phyloP scores from a whole-genome alignment of 2,888 invertebrate species.

The Gastracanthus pulcherrimus region DNA sequence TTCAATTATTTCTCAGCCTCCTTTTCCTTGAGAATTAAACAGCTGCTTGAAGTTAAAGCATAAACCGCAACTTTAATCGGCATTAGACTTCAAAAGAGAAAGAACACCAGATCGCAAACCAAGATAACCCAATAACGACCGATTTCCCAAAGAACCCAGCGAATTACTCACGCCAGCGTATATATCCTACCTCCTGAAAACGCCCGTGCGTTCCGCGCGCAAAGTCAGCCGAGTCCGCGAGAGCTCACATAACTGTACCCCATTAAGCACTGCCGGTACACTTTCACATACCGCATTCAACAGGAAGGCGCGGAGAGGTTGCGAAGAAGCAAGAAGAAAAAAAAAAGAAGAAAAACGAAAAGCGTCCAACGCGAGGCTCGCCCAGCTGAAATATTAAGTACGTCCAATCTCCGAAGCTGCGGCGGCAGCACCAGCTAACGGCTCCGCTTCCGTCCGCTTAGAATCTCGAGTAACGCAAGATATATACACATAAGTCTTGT shows the following conservation, averaged over 20 bases:
- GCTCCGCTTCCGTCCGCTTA: constrained; percentile 41
- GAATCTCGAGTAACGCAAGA: not conserved
- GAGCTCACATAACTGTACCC: constrained; percentile 9
- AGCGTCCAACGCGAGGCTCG: not conserved
- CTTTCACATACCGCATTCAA: constrained; percentile 27
- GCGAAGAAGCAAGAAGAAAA: no score
- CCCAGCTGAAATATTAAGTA: constrained; percentile 44
- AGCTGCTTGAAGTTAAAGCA: no score
- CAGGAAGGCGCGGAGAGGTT: constrained; percentile 19
- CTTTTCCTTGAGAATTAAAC: no score
- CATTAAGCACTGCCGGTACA: not conserved
- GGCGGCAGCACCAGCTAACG: constrained; percentile 23
- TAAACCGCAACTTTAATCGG: no score
- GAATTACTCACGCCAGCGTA: no score
- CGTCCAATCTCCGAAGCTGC: constrained; percentile 29
- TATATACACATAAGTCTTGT: not conserved
- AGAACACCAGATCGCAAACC: no score
- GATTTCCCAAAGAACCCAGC: no score
- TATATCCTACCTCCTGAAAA: no score
- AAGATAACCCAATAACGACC: no score
- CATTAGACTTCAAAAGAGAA: no score
- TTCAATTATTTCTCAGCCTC: no score
- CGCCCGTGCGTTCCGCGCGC: not conserved
- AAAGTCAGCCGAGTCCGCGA: not conserved
- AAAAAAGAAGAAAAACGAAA: not conserved